Base-by-base conservation (phyloP, 2,797 vertebrate genomes). In the Syngnathus acus region DNA sequence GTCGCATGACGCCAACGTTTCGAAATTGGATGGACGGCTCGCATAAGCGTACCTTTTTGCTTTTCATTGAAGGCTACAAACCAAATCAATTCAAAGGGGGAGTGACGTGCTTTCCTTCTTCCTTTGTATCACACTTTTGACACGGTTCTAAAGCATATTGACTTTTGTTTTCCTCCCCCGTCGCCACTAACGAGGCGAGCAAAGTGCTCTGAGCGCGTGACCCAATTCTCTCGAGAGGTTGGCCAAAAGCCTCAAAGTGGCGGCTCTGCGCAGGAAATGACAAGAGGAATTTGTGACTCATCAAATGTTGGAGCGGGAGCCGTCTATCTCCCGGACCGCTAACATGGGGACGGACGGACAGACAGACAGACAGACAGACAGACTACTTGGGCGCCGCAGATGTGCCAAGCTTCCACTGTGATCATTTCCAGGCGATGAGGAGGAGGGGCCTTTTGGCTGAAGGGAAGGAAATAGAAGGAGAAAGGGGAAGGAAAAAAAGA, bases 391-490 rank as follows among this genome's bases (percentile, higher is more conserved):
- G 69, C 3, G 53, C 43, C 69, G 59, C 77, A 84, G 77, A 82
- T 79, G 78, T 65, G 53, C 45, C 50, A 45, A 7, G 50, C 50
- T 64, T 77, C 73, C 65, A 72, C 67, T 64, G 48, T 78, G 70
- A 72, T 72, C 68, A 32, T 67, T 72, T 82, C 68, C 66, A 71
- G 73, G 80, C 77, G 63, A 39, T 55, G 68, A 60, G 67, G 74
- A 75, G 21, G 17, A 50, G 70, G 57, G 65, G 9, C n/a, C 9
- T 23, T 19, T 47, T 7, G 63, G 51, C 48, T 60, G 40, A 37
- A 42, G 51, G 63, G 58, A 47, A 79, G 77, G 64, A 57, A 65
- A 70, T 58, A 45, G 67, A 66, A 66, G 61, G 74, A 32, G 26
- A 64, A 48, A 37, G 23, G 21, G 39, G 42, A 21, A 26, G 53